Evolutionary conservation across 2,797 vertebrate species (phyloP).

Genomic region (Gadopsis bispinosus): DNA sequence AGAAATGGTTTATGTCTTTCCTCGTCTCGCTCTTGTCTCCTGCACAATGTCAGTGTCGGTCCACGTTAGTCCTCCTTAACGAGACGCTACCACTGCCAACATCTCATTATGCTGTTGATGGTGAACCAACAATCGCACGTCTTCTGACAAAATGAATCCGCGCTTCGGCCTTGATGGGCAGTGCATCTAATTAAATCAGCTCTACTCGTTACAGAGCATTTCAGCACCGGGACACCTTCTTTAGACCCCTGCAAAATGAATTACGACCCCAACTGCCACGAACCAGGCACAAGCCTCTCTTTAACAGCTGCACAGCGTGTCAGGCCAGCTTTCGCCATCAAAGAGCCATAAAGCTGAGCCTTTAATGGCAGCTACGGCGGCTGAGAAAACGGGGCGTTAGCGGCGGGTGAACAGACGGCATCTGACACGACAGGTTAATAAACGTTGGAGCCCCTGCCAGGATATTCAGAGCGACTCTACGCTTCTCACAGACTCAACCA

Average conservation of each 20-base stretch:
- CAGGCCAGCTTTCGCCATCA: constrained; percentile 62
- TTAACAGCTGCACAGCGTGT: constrained; percentile 61
- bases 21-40: not conserved
- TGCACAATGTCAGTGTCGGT: not conserved
- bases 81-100: not conserved
- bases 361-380: constrained; percentile 57
- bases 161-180: constrained; percentile 20
- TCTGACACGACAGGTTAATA: constrained; percentile 75
- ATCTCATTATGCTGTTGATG: not conserved
- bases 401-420: constrained; percentile 69
- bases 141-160: constrained; percentile 10
- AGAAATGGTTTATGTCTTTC: not conserved
- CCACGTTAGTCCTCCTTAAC: not conserved
- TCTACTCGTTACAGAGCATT: constrained; percentile 26
- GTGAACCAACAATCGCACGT: constrained; percentile 7
- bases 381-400: constrained; percentile 55
- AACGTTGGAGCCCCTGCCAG: constrained; percentile 65
- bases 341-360: constrained; percentile 64
- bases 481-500: constrained; percentile 23
- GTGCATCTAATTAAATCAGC: constrained; percentile 28
- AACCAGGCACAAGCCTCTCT: constrained; percentile 51
- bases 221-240: constrained; percentile 33
- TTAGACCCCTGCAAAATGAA: constrained; percentile 45
- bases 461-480: constrained; percentile 56
- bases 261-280: constrained; percentile 55